A percentile compares a stretch with the other conserved stretches of the same genome.
These are phyloP conservation scores for Apocrypta bakeri DNA, from an alignment of 1,140 invertebrate species.

Conservation along the genomic window DNA sequence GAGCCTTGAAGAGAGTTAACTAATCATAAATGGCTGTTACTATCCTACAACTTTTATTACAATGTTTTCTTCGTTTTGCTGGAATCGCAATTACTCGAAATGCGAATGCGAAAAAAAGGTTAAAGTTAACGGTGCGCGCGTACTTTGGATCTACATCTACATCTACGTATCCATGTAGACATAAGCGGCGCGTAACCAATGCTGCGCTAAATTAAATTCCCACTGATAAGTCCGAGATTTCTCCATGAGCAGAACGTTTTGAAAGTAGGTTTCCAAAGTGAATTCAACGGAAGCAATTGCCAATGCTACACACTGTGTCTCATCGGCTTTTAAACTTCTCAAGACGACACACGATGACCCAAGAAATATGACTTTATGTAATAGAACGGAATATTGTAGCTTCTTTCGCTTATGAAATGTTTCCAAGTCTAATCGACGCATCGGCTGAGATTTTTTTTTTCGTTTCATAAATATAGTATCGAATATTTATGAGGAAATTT, in stretches of 20 bases:
- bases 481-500: no score
- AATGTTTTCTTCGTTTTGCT: not conserved
- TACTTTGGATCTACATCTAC: no score
- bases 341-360: not conserved
- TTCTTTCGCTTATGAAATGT: conserved; percentile 12
- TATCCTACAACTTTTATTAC: not conserved
- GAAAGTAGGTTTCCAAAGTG: conserved; percentile 41
- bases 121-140: conserved; percentile 1
- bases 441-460: not conserved
- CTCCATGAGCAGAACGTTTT: conserved; percentile 28
- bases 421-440: not conserved
- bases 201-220: conserved; percentile 12
- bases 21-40: not conserved
- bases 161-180: not conserved
- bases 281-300: not conserved
- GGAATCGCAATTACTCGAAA: not conserved
- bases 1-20: not conserved
- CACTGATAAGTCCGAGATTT: conserved; percentile 40
- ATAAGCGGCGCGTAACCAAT: conserved; percentile 19
- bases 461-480: no score
- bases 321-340: not conserved
- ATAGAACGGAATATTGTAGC: not conserved
- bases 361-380: conserved; percentile 26
- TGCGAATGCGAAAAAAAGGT: not conserved
- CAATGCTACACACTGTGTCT: not conserved